Evolutionary conservation across 2,888 invertebrate genomes (phyloP), one percentile per base, ranked within the genome.

Genomic region (Stenotaenia linearis): DNA sequence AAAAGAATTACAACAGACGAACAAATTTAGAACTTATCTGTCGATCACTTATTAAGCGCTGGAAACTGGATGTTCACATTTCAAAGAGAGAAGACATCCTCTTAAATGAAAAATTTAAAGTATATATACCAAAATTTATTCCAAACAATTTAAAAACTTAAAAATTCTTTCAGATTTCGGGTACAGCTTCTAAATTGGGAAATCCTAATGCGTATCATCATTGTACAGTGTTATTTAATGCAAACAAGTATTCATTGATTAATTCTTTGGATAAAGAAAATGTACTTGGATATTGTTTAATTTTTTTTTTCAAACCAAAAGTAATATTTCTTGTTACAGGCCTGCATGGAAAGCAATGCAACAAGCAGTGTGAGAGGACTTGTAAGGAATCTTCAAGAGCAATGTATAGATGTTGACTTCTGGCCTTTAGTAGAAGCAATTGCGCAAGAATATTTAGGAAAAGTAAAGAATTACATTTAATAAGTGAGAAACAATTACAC

Each of bases 181-280:
- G 97, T 83, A 97, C 97, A 77, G 97, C 98, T 77, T 93, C 97
- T 0, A 96, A 96, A 88, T 88, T 98, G 80, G 95, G 95, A 80
- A 90, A 92, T 82, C 90, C 92, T 10, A 92, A 92, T 84, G 93
- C 95, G n/a, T 99, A 98, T 88, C 98, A 99, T 86, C 98, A 98
- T 87, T 97, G 97, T 87, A 98, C 98, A 3, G 90, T 99, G 82
- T 89, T 98, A 85, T 93, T 97, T 81, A 91, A 94, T 84, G 93
- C 93, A 82, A 92, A 96, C 85, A 93, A 94, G 87, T 86, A 90
- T 82, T 90, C 91, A 85, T 89, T 95, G 85, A 91, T 90, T 15
- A 80, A 82, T 78, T 80, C 82, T 9, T 80, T 84, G 18, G 81
- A 83, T 78, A 82, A 82, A 80, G 81, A 83, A 69, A 45, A 81